Evolutionary conservation across 1,140 invertebrate genomes (phyloP).

Genomic region (Metopolophium dirhodum): DNA sequence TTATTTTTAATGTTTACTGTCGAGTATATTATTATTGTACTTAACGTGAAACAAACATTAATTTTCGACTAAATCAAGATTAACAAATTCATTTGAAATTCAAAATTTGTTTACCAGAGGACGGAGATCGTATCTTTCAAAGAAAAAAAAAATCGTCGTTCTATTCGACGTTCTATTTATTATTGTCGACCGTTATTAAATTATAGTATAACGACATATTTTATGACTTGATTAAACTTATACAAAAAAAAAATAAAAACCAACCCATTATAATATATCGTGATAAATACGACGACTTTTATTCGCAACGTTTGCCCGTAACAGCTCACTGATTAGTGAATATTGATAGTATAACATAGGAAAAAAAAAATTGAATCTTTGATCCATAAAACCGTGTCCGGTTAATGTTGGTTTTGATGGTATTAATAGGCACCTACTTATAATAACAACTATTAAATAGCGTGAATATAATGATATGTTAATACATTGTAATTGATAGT

Average conservation of each 20-base stretch:
- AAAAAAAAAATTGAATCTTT: background rate
- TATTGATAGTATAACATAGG: background rate
- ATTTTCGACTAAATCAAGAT: background rate
- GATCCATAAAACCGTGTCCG: background rate
- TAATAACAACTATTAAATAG: background rate
- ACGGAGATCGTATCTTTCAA: background rate
- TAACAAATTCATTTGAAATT: background rate
- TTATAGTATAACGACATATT: background rate
- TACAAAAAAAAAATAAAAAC: background rate
- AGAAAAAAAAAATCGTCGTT: background rate
- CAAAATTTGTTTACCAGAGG: background rate
- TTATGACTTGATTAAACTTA: background rate
- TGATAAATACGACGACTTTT: background rate
- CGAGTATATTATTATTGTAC: background rate
- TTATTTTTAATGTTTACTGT: background rate
- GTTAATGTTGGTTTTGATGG: background rate
- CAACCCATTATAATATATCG: background rate
- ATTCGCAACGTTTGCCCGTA: background rate
- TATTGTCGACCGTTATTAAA: background rate
- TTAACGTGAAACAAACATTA: background rate
- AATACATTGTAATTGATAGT: slow-evolving; percentile 24
- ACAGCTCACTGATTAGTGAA: background rate
- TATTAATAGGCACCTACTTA: background rate
- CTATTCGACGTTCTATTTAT: background rate
- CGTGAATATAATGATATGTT: background rate